phyloP scores from a whole-genome alignment of 2,797 vertebrate genomes.

The Ceryle rudis region DNA sequence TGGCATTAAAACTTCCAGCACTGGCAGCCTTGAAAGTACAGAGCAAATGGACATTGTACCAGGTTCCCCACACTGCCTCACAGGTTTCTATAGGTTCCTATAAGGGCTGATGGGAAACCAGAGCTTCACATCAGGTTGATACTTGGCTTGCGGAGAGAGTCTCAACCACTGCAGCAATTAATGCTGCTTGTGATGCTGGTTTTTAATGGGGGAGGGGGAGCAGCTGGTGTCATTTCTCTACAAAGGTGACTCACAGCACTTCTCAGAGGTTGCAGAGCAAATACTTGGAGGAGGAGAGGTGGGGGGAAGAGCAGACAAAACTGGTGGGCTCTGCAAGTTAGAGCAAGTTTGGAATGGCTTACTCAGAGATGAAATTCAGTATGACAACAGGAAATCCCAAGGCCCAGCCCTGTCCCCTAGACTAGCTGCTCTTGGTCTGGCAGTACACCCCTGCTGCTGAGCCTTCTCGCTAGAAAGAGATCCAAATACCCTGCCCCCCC shows the following conservation, averaged over 20 bases:
- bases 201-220: neutral
- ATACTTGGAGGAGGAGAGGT: neutral
- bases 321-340: neutral
- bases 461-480: neutral
- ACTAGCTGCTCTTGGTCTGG: conserved; percentile 24
- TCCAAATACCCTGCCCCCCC: neutral
- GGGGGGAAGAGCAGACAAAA: neutral
- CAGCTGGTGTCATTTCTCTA: neutral
- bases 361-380: neutral
- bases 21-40: neutral
- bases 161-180: neutral
- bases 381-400: conserved; percentile 24
- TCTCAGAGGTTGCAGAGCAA: neutral
- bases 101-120: neutral
- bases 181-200: neutral
- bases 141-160: neutral
- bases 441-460: neutral
- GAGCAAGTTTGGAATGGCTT: neutral
- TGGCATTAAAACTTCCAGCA: neutral
- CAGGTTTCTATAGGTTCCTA: neutral
- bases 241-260: neutral
- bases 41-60: neutral
- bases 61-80: neutral
- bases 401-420: neutral
- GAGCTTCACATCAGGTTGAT: neutral